These are phyloP conservation scores for Adelosebastes latens DNA, from an alignment of 2,797 vertebrate species.

Conservation along the genomic window DNA sequence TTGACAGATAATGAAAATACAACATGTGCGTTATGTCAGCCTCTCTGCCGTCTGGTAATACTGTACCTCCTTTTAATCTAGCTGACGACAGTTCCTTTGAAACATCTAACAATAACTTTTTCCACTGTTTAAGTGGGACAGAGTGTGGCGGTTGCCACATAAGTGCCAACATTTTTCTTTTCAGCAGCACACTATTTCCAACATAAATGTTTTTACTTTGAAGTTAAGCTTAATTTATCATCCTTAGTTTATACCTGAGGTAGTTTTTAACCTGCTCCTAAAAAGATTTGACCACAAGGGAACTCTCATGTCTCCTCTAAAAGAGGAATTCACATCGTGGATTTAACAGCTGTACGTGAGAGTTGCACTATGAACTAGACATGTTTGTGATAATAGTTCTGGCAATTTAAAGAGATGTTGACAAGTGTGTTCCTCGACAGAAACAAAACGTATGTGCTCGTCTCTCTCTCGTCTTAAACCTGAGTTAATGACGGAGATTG, in stretches of 20 bases:
- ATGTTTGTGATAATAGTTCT: background rate
- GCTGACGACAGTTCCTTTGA: slow-evolving; percentile 3
- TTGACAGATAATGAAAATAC: background rate
- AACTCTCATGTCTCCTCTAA: background rate
- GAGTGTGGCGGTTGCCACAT: background rate
- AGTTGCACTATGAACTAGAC: background rate
- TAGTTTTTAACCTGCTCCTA: background rate
- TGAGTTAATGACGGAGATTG: background rate
- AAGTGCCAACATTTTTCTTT: slow-evolving; percentile 33
- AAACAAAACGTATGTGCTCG: background rate
- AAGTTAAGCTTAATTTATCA: slow-evolving; percentile 10
- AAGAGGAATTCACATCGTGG: background rate
- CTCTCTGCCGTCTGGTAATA: background rate
- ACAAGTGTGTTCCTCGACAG: background rate
- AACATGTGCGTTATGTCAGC: background rate
- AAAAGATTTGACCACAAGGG: background rate
- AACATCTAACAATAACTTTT: slow-evolving; percentile 50
- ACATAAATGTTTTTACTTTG: slow-evolving; percentile 22
- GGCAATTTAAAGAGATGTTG: background rate
- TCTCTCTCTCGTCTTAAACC: background rate
- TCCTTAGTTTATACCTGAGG: background rate
- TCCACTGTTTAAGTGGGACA: slow-evolving; percentile 40
- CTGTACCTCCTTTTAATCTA: background rate
- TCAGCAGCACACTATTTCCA: background rate
- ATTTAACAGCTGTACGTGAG: background rate